These are phyloP conservation scores for Epicauta chinensis DNA, from an alignment of 1,140 invertebrate genomes.

Conservation along the genomic window DNA sequence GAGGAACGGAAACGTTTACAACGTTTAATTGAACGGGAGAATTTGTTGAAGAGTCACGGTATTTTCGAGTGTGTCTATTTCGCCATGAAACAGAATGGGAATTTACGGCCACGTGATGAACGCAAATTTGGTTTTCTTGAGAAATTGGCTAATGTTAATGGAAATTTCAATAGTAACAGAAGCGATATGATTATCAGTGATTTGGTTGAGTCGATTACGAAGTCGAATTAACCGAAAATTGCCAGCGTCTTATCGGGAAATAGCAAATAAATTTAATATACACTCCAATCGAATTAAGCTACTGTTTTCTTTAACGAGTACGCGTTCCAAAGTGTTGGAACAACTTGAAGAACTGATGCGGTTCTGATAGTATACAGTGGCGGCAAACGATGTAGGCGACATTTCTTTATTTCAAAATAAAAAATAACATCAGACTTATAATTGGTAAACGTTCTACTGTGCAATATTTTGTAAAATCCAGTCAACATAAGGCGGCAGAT, in stretches of 20 bases:
- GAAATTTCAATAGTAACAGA: constrained; percentile 24
- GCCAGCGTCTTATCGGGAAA: not conserved
- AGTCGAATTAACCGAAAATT: not conserved
- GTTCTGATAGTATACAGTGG: too few species aligned
- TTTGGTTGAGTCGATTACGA: constrained; percentile 17
- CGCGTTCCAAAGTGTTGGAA: too few species aligned
- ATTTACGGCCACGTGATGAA: constrained; percentile 44
- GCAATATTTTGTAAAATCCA: constrained; percentile 44
- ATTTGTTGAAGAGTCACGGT: constrained; percentile 56
- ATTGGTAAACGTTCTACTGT: not conserved
- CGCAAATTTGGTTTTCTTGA: constrained; percentile 45
- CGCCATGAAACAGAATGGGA: constrained; percentile 47
- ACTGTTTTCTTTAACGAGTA: too few species aligned
- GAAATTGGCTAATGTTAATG: constrained; percentile 32
- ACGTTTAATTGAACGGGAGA: constrained; percentile 53
- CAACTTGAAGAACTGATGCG: too few species aligned
- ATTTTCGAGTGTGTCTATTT: constrained; percentile 55
- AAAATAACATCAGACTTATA: too few species aligned
- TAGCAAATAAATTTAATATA: too few species aligned
- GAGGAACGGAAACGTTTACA: constrained; percentile 57
- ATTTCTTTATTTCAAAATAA: not conserved
- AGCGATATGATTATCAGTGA: constrained; percentile 22
- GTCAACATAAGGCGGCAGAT: constrained; percentile 47
- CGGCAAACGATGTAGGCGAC: too few species aligned
- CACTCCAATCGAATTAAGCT: too few species aligned